phyloP scores from a whole-genome alignment of 2,888 invertebrate species.

The Acleris laterana region DNA sequence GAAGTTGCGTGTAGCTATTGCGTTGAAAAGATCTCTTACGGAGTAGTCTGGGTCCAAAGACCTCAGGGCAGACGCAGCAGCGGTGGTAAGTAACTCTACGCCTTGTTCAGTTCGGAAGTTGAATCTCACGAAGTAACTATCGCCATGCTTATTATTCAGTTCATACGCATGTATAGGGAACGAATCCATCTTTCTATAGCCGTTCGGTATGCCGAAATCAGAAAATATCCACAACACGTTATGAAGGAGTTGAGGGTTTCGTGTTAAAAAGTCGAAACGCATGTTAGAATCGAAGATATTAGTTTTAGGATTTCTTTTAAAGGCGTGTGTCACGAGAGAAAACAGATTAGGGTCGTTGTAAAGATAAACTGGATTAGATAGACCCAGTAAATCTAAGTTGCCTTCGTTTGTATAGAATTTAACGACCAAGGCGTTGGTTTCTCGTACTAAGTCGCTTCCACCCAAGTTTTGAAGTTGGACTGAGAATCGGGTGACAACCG shows the following conservation, averaged over 20 bases:
- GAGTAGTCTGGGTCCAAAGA: constrained; percentile 91
- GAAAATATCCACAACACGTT: constrained; percentile 1
- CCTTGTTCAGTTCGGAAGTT: constrained; percentile 94
- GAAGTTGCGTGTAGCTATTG: constrained; percentile 86
- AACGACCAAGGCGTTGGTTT: constrained; percentile 67
- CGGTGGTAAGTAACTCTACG: constrained; percentile 87
- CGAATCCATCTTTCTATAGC: constrained; percentile 94
- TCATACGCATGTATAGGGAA: constrained; percentile 95
- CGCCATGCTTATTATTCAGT: constrained; percentile 87
- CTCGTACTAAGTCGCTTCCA: constrained; percentile 75
- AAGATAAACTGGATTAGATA: constrained; percentile 12
- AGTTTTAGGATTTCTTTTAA: constrained; percentile 23
- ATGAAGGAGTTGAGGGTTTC: neutral
- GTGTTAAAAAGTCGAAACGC: neutral
- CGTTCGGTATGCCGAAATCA: constrained; percentile 66
- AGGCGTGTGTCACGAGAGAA: neutral
- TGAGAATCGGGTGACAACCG: constrained; percentile 80
- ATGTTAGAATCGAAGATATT: neutral
- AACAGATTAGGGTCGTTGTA: constrained; percentile 1
- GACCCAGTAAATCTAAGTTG: constrained; percentile 8
- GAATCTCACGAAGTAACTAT: constrained; percentile 91
- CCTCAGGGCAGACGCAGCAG: constrained; percentile 85
- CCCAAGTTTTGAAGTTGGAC: constrained; percentile 86
- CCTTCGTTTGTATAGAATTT: constrained; percentile 38
- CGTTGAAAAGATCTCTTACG: constrained; percentile 91